phyloP scores from a whole-genome alignment of 37 sponge, comb jelly and placozoan species.

The Geodia barretti region DNA sequence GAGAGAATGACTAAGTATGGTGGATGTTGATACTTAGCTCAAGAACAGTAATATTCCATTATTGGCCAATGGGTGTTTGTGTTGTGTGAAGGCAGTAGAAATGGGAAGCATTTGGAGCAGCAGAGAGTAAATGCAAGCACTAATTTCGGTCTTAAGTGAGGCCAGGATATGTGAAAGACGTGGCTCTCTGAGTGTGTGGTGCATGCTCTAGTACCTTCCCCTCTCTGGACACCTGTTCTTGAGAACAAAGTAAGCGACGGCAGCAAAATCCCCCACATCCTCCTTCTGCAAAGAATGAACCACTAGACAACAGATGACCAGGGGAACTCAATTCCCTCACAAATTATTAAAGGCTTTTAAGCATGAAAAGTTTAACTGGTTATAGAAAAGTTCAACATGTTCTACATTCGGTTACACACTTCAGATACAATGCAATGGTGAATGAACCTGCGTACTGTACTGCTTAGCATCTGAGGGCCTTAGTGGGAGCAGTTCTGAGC shows the following conservation, averaged over 20 bases:
- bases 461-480: slow-evolving; percentile 83
- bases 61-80: no score
- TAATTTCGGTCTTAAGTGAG: background rate
- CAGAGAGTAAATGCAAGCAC: background rate
- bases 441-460: slow-evolving; percentile 5
- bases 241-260: slow-evolving; percentile 83
- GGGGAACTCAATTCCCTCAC: background rate
- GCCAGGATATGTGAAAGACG: background rate
- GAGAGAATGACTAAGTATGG: background rate
- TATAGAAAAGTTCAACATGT: background rate
- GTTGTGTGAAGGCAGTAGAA: background rate
- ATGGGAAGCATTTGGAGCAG: background rate
- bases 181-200: background rate
- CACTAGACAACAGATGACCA: background rate
- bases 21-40: background rate
- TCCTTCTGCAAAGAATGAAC: background rate
- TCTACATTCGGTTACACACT: background rate
- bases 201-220: slow-evolving; percentile 56
- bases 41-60: background rate
- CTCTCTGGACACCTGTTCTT: slow-evolving; percentile 87
- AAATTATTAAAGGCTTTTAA: no score
- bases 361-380: no score
- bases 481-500: slow-evolving; percentile 87
- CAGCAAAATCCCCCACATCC: slow-evolving; percentile 93
- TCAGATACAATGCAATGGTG: background rate